These are phyloP conservation scores for Falco novaeseelandiae DNA, from an alignment of 2,797 vertebrate species.

Conservation along the genomic window DNA sequence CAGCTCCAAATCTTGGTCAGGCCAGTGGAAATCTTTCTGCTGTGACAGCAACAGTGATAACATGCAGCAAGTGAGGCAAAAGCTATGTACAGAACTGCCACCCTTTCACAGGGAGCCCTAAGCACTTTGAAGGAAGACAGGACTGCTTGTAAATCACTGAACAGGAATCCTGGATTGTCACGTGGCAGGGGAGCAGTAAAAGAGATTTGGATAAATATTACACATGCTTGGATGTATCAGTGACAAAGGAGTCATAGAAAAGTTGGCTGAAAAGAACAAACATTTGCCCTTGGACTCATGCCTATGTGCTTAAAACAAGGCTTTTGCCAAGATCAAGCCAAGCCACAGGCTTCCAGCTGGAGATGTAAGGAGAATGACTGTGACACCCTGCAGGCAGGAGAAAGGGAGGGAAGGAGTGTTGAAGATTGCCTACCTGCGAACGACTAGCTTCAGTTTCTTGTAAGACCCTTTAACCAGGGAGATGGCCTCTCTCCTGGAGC, in stretches of 20 bases:
- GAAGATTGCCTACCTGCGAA: conserved; percentile 83
- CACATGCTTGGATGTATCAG: not conserved
- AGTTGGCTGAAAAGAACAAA: not conserved
- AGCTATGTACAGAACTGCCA: not conserved
- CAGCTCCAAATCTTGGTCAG: not conserved
- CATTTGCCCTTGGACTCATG: not conserved
- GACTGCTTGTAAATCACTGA: not conserved
- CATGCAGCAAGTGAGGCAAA: not conserved
- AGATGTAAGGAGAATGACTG: not conserved
- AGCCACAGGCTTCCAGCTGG: not conserved
- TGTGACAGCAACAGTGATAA: not conserved
- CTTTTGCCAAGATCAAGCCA: not conserved
- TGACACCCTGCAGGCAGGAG: not conserved
- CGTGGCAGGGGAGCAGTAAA: not conserved
- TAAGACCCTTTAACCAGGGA: conserved; percentile 91
- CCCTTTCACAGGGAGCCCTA: not conserved
- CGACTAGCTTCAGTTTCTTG: conserved; percentile 86
- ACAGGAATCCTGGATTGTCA: not conserved
- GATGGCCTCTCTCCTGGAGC: conserved; percentile 89
- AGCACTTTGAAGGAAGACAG: not conserved
- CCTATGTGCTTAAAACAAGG: not conserved
- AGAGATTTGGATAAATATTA: not conserved
- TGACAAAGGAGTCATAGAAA: not conserved
- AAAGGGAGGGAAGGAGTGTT: not conserved
- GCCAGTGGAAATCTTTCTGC: not conserved